These are phyloP conservation scores for Prietella phreatophila DNA, from an alignment of 2,113 vertebrate species.

Conservation along the genomic window DNA sequence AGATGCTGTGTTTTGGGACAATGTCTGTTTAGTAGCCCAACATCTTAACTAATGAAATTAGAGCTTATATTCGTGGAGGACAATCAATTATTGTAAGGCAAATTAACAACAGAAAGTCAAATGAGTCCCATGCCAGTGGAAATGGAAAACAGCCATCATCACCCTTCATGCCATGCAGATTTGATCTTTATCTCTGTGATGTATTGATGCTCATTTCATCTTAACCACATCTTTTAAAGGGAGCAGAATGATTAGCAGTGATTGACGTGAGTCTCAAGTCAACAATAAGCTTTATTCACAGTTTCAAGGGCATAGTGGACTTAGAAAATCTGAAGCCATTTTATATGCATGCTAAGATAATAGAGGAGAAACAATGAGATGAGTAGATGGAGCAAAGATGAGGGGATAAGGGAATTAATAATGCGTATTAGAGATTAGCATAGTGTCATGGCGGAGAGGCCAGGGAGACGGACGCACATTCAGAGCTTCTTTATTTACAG, in stretches of 20 bases:
- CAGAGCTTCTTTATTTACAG: no score
- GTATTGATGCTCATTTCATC: constrained; percentile 31
- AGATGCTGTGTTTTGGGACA: constrained; percentile 7
- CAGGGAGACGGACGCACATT: no score
- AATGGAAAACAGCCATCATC: constrained; percentile 25
- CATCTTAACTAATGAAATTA: constrained; percentile 45
- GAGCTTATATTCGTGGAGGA: constrained; percentile 52
- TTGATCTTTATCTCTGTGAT: constrained; percentile 29
- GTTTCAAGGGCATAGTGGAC: not conserved
- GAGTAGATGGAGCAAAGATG: not conserved
- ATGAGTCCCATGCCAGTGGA: constrained; percentile 49
- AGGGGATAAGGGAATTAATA: not conserved
- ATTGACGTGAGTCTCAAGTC: constrained; percentile 13
- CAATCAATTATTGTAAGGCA: constrained; percentile 61
- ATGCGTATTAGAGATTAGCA: not conserved
- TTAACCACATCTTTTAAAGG: constrained; percentile 5
- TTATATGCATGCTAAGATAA: not conserved
- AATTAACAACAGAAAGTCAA: constrained; percentile 56
- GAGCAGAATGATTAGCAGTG: constrained; percentile 10
- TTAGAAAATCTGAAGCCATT: constrained; percentile 19
- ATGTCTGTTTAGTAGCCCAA: constrained; percentile 42
- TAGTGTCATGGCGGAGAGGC: no score
- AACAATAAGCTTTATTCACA: constrained; percentile 19
- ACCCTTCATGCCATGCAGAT: constrained; percentile 21
- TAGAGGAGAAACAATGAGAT: constrained; percentile 5